A percentile compares a stretch with the other conserved stretches of the same genome.
These are phyloP conservation scores for Dryobota labecula DNA, from an alignment of 2,888 invertebrate genomes.

Conservation along the genomic window DNA sequence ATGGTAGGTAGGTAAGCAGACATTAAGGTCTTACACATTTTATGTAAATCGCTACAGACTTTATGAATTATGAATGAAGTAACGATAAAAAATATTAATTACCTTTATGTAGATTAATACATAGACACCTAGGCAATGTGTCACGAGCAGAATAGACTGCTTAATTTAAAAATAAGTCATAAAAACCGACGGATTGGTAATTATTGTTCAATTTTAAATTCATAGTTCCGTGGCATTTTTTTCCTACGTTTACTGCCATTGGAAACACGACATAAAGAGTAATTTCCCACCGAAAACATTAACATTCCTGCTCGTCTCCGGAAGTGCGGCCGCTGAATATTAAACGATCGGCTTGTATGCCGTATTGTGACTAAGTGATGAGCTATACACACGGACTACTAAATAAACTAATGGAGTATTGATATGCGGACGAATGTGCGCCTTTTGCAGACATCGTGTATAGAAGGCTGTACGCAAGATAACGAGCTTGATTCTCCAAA, in stretches of 20 bases:
- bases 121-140: conserved; percentile 1
- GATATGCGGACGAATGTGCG: conserved; percentile 4
- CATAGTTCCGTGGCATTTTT: not conserved
- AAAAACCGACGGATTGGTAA: not conserved
- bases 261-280: conserved; percentile 31
- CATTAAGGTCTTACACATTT: conserved; percentile 51
- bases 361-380: conserved; percentile 62
- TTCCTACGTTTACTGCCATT: conserved; percentile 8
- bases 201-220: not conserved
- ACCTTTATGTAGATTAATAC: conserved; percentile 3
- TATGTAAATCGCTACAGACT: conserved; percentile 49
- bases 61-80: conserved; percentile 32
- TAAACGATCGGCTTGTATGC: conserved; percentile 55
- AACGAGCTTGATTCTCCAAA: not conserved
- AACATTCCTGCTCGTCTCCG: conserved; percentile 75
- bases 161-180: not conserved
- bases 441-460: not conserved
- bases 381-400: conserved; percentile 37
- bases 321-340: conserved; percentile 77
- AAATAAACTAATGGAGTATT: conserved; percentile 39
- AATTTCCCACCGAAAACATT: conserved; percentile 73
- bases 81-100: conserved; percentile 33
- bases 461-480: not conserved
- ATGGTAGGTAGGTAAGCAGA: conserved; percentile 1
- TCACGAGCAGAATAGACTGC: not conserved